Evolutionary conservation across 1,140 invertebrate genomes (phyloP), one percentile per base, ranked within the genome.

Genomic region (Drosophila baimaii): DNA sequence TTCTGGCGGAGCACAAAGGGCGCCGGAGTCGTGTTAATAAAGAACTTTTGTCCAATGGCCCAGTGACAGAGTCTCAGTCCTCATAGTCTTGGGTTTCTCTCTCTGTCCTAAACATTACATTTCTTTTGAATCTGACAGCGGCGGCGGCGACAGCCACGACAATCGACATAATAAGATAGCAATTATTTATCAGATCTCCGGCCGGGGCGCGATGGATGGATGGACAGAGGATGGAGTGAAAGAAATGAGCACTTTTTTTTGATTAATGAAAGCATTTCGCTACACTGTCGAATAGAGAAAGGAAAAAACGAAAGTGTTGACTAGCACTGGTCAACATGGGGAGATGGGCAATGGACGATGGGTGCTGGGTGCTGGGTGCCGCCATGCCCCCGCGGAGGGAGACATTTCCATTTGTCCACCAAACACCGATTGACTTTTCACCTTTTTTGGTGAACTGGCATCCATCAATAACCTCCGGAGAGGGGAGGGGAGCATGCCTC

Each of bases 141-240:
- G 46, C 43, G 73, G 74, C 82, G 82, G 70, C 76, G 83, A 88
- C 79, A 89, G 84, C 79, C 64, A 88, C 83, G 84, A 88, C 79
- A 88, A 89, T 88, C 83, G 84, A 58, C 76, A 88, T 88, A 88
- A 89, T 88, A 88, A 88, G 83, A 88, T 88, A 77, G 83, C 84
- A 88, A 88, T 86, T 86, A 86, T 86, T 86, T 86, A 86, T 86
- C 65, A 69, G 25, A 70, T 71, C 68, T 47, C n/a, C n/a, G 31
- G 19, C 15, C 15, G 23, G 66, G 47, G 57, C 59, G 33, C 33
- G 46, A 41, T 41, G 35, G n/a, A n/a, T n/a, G n/a, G n/a, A n/a
- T n/a, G n/a, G n/a, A n/a, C n/a, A n/a, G n/a, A n/a, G n/a, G n/a
- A n/a, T n/a, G n/a, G n/a, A n/a, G n/a, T n/a, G n/a, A 46, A 27